Evolutionary conservation across 1,140 invertebrate species (phyloP).

Genomic region (Apis florea): DNA sequence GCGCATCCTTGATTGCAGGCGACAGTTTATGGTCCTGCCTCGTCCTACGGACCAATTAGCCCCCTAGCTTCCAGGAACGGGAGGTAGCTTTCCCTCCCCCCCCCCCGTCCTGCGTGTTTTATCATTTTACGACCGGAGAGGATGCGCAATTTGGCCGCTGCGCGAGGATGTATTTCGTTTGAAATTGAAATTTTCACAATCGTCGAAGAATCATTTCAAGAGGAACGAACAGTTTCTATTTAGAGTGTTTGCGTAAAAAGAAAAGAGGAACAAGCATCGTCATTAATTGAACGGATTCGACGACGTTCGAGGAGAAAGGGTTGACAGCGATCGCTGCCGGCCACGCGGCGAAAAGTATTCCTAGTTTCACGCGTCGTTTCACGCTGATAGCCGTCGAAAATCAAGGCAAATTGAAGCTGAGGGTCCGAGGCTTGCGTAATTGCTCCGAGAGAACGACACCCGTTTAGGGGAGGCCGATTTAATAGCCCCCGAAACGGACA

Average conservation of each 20-base stretch:
- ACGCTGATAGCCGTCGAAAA: conserved; percentile 38
- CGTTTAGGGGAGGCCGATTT: background rate
- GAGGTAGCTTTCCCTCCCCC: conserved; percentile 30
- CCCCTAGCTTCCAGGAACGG: conserved; percentile 76
- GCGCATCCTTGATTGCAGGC: conserved; percentile 78
- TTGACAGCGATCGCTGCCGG: background rate
- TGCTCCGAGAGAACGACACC: conserved; percentile 37
- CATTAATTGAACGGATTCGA: too few species aligned
- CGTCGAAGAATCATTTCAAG: too few species aligned
- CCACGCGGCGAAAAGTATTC: conserved; percentile 14
- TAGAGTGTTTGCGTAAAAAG: too few species aligned
- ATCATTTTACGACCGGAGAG: too few species aligned
- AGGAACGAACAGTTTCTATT: too few species aligned
- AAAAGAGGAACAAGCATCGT: too few species aligned
- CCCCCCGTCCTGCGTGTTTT: too few species aligned
- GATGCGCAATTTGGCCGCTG: too few species aligned
- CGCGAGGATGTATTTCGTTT: too few species aligned
- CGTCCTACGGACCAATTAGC: conserved; percentile 78
- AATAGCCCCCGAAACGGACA: too few species aligned
- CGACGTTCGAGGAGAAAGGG: background rate
- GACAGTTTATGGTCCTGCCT: conserved; percentile 79
- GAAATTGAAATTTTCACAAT: too few species aligned
- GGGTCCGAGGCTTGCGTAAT: conserved; percentile 45
- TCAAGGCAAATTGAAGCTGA: conserved; percentile 48
- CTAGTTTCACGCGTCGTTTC: conserved; percentile 45